Conservation (phyloP, 2,113 vertebrate species). For the Sphaerodactylus townsendi region DNA sequence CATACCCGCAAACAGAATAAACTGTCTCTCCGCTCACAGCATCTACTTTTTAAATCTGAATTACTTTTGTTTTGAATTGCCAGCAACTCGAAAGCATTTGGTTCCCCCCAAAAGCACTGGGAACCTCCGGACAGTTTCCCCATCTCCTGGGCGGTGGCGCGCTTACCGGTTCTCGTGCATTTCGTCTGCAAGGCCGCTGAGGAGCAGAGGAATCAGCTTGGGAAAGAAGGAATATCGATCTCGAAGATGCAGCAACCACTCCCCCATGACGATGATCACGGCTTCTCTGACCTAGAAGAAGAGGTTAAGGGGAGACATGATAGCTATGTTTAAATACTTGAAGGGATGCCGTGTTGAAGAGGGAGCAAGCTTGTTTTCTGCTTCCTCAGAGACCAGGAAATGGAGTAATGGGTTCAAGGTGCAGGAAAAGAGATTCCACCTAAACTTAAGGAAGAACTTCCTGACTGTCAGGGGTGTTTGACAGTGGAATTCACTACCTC, state of each 20-base stretch:
- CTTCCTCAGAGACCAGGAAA: no score
- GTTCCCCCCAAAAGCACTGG: not conserved
- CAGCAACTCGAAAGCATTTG: not conserved
- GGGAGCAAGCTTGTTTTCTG: no score
- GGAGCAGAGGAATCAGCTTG: slow-evolving; percentile 90
- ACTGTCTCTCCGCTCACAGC: not conserved
- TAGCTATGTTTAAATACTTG: no score
- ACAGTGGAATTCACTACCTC: no score
- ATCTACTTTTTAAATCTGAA: not conserved
- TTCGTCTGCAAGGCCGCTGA: slow-evolving; percentile 86
- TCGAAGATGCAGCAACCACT: slow-evolving; percentile 86
- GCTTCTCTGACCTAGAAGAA: slow-evolving; percentile 87
- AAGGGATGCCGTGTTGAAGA: no score
- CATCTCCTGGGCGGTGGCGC: not conserved
- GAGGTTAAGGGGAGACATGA: no score
- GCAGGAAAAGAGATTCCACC: no score
- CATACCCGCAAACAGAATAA: no score
- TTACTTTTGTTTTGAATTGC: not conserved
- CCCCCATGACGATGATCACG: slow-evolving; percentile 83
- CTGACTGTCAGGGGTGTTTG: no score
- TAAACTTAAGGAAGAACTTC: no score
- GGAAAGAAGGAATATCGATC: slow-evolving; percentile 95
- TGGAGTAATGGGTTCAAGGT: no score
- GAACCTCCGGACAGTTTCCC: not conserved
- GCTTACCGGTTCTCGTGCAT: slow-evolving; percentile 86